A percentile compares a stretch with the other conserved stretches of the same genome.
Conservation (phyloP, 2,888 invertebrate genomes). For the Heliothis peltigera region DNA sequence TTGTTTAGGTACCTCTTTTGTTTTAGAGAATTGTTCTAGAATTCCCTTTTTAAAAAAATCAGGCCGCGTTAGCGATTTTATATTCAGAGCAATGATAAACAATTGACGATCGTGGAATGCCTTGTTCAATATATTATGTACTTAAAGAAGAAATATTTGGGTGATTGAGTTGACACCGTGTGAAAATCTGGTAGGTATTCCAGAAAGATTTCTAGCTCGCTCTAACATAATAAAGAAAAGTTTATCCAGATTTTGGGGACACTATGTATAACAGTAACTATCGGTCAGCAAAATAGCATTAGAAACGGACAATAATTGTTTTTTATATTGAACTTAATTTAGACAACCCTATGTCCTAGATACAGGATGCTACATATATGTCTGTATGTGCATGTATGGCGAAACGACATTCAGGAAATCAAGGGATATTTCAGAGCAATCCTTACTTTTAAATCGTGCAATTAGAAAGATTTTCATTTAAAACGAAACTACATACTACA, state of each 20-base stretch:
- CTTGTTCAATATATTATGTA: no score
- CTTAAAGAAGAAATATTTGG: no score
- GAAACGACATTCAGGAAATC: slow-evolving; percentile 40
- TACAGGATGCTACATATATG: slow-evolving; percentile 24
- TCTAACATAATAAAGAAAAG: no score
- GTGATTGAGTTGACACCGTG: no score
- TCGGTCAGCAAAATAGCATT: neutral
- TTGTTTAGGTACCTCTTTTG: neutral
- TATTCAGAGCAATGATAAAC: neutral
- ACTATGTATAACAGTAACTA: neutral
- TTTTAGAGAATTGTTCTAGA: neutral
- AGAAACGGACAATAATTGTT: neutral
- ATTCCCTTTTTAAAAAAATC: no score
- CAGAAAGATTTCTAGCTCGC: no score
- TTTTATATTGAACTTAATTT: neutral
- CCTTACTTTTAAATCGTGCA: slow-evolving; percentile 4
- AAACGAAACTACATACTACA: neutral
- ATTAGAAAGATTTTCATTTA: neutral
- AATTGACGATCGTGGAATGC: neutral
- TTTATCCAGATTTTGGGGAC: no score
- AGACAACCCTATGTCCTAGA: slow-evolving; percentile 41
- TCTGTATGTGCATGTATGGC: slow-evolving; percentile 11
- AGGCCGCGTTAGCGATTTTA: no score
- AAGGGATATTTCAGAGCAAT: slow-evolving; percentile 19
- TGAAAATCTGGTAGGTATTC: no score